phyloP scores from a whole-genome alignment of 2,113 vertebrate genomes.

The Ictalurus punctatus region DNA sequence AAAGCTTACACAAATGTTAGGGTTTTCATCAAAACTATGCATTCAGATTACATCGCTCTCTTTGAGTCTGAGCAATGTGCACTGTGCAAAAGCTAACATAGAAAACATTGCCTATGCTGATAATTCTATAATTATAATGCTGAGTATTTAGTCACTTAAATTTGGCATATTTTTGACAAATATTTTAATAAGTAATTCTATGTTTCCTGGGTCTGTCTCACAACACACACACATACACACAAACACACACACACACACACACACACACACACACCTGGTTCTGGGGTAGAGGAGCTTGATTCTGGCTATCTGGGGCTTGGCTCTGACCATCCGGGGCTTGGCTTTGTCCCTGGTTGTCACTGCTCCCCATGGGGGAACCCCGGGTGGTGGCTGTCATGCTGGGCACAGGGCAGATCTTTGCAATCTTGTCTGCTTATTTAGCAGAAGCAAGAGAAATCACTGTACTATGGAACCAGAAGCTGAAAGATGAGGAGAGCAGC shows the following conservation, averaged over 20 bases:
- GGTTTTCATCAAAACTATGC: neutral
- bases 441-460: constrained; percentile 91
- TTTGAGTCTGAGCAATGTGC: too few relatives aligned
- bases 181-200: neutral
- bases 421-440: constrained; percentile 99
- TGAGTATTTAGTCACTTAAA: neutral
- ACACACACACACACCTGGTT: constrained; percentile 84
- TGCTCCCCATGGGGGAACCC: constrained; percentile 99
- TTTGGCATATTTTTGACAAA: neutral
- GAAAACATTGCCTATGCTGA: too few relatives aligned
- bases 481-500: constrained; percentile 87
- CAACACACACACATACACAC: neutral
- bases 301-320: constrained; percentile 94
- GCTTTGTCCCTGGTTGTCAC: constrained; percentile 97
- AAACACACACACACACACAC: neutral
- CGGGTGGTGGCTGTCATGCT: constrained; percentile 99
- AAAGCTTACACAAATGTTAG: neutral
- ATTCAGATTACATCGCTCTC: neutral
- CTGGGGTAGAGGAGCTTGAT: constrained; percentile 92
- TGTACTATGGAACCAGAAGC: constrained; percentile 87
- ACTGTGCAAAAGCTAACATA: too few relatives aligned
- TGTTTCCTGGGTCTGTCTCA: neutral
- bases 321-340: constrained; percentile 97
- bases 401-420: constrained; percentile 98
- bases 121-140: too few relatives aligned